Base-by-base conservation (phyloP, 2,113 vertebrate genomes). In the Pontoporia blainvillei region DNA sequence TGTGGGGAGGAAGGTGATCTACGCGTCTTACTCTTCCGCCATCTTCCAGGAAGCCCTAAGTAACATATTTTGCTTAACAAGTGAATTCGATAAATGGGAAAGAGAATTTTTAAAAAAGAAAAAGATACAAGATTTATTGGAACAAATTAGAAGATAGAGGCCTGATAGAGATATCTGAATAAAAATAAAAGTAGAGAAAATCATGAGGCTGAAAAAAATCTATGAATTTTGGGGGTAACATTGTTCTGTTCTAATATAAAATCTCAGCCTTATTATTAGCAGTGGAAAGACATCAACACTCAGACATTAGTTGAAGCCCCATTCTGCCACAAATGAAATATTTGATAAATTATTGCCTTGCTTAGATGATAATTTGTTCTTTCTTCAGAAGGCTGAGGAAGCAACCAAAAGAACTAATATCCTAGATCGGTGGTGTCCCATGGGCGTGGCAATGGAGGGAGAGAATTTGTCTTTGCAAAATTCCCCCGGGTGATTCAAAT, bases 121-220 rank as follows among this genome's bases (percentile, higher is more conserved):
- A 39, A 57, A 79, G 39, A 75, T 34, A n/a, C 7, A 29, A 84
- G 34, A 46, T 21, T 85, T 94, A 15, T 14, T 46, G 52, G 86
- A 90, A 84, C 41, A 62, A 61, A 72, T 59, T 23, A 73, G n/a
- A 94, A 83, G n/a, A 57, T 21, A 67, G 44, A 75, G 10, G 4
- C 17, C 27, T 57, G 5, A 34, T 49, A 88, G 10, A 94, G 4
- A 12, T 46, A 79, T 67, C n/a, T 54, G 29, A 61, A 12, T 91
- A 83, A 66, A 93, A 88, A 59, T 91, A 71, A 86, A 90, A 86
- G 29, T 66, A 41, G 76, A 86, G 12, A 78, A 62, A 89, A 57
- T n/a, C 18, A 66, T 59, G 39, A 78, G 1, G 3, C 59, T 85
- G 61, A 64, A 54, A 78, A 76, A 69, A 64, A 18, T 14, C 25